These are phyloP conservation scores for Drosophila macrospina DNA, from an alignment of 2,888 invertebrate genomes.

Conservation along the genomic window DNA sequence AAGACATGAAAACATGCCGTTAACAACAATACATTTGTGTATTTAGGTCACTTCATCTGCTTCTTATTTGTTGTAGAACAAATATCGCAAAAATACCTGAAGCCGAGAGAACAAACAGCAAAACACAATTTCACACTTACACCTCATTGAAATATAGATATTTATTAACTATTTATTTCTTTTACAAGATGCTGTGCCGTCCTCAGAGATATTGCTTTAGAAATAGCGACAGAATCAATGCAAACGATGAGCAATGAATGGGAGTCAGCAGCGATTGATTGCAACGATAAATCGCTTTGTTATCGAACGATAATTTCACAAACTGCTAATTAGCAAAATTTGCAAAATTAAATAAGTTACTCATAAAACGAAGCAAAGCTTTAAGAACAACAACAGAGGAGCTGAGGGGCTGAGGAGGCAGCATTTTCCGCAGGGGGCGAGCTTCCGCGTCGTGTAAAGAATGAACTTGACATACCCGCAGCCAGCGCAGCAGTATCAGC, in stretches of 20 bases:
- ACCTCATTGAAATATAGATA: not conserved
- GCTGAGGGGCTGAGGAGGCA: conserved; percentile 25
- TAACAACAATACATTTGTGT: conserved; percentile 26
- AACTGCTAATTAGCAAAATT: conserved; percentile 26
- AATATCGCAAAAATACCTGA: not conserved
- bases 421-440: conserved; percentile 34
- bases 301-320: not conserved
- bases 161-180: not conserved
- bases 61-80: conserved; percentile 8
- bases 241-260: too few relatives aligned
- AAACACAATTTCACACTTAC: not conserved
- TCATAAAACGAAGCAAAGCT: conserved; percentile 25
- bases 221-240: not conserved
- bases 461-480: conserved; percentile 63
- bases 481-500: conserved; percentile 19
- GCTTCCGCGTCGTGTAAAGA: conserved; percentile 50
- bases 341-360: conserved; percentile 20
- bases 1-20: conserved; percentile 16
- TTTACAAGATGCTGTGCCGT: too few relatives aligned
- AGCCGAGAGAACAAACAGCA: not conserved
- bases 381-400: conserved; percentile 17
- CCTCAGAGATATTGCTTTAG: not conserved
- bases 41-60: conserved; percentile 30
- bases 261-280: not conserved
- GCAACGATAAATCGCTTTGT: not conserved